Evolutionary conservation across 2,113 vertebrate species (phyloP).

Genomic region (Nothoprocta pentlandii): DNA sequence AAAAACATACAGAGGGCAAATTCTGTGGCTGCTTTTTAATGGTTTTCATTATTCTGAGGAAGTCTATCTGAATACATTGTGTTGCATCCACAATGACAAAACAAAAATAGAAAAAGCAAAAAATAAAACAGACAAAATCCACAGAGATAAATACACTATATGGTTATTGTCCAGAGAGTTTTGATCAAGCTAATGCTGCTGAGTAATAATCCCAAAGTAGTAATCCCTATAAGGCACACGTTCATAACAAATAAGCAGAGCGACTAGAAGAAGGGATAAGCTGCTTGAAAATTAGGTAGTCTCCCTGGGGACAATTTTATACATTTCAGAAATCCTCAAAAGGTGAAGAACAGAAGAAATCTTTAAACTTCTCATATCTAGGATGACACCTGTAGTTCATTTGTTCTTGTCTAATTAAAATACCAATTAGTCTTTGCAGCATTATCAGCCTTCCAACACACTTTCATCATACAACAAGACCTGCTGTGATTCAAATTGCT

Average conservation of each 20-base stretch:
- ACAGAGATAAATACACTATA: not conserved
- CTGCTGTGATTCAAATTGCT: not conserved
- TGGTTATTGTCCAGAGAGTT: not conserved
- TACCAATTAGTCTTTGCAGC: constrained; percentile 26
- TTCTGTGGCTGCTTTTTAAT: not conserved
- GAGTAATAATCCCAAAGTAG: constrained; percentile 11
- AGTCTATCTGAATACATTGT: not conserved
- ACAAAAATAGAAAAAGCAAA: not conserved
- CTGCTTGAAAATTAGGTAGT: not conserved
- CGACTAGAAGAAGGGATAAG: not conserved
- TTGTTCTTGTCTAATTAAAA: constrained; percentile 55
- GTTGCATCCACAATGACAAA: not conserved
- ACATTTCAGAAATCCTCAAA: not conserved
- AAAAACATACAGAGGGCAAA: not conserved
- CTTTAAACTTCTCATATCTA: not conserved
- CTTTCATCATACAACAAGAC: constrained; percentile 7
- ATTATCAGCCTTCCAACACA: constrained; percentile 19
- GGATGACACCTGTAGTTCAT: not conserved
- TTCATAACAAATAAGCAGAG: constrained; percentile 32
- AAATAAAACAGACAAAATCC: not conserved
- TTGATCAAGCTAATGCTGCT: constrained; percentile 1
- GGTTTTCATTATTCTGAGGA: not conserved
- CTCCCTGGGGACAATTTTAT: not conserved
- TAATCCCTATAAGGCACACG: not conserved
- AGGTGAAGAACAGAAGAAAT: not conserved